Percentiles rank a stretch among this genome's conserved stretches.
phyloP scores from a whole-genome alignment of 2,797 vertebrate species.

The Rousettus madagascariensis region DNA sequence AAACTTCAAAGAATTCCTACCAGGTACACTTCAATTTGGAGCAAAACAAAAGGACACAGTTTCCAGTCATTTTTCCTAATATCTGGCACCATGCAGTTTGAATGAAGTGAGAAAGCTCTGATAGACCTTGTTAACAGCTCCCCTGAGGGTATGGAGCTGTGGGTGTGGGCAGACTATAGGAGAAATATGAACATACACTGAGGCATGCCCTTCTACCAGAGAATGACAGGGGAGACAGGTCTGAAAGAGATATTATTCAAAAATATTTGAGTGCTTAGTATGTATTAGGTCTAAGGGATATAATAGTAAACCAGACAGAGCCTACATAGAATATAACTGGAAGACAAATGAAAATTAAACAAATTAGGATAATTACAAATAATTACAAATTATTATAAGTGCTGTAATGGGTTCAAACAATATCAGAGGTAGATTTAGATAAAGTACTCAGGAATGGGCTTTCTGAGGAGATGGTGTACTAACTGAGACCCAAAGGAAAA shows the following conservation, averaged over 20 bases:
- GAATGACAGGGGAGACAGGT: background rate
- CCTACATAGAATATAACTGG: background rate
- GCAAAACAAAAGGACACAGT: background rate
- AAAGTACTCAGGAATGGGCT: background rate
- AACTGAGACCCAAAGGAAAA: background rate
- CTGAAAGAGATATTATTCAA: background rate
- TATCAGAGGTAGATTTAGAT: background rate
- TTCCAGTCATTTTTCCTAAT: background rate
- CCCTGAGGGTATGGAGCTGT: background rate
- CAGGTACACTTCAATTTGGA: background rate
- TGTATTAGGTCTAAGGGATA: background rate
- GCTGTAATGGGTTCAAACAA: background rate
- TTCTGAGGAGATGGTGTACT: background rate
- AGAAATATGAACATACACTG: background rate
- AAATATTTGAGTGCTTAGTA: background rate
- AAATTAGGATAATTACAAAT: constrained; percentile 11
- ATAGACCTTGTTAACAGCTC: background rate
- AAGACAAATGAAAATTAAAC: constrained; percentile 18
- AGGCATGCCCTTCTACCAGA: background rate
- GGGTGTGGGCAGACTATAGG: background rate
- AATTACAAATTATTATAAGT: background rate
- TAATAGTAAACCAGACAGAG: background rate
- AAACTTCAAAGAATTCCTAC: background rate
- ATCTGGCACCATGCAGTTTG: background rate
- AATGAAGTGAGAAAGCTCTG: background rate